phyloP scores from a whole-genome alignment of 2,113 vertebrate genomes.

The Callithrix jacchus region DNA sequence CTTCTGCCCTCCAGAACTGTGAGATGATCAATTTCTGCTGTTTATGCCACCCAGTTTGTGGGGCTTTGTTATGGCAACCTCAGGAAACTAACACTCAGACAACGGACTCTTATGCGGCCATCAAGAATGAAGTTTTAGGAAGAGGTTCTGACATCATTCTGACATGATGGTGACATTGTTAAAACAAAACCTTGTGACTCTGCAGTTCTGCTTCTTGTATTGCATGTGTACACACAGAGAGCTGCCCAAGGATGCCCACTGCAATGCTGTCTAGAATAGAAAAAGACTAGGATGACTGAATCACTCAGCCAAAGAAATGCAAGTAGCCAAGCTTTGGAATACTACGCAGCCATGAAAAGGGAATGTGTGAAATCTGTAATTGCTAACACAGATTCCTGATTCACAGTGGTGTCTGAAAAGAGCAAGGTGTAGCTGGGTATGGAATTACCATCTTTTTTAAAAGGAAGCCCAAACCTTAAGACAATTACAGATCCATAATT shows the following conservation, averaged over 20 bases:
- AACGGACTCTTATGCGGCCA: background rate
- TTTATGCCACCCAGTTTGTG: background rate
- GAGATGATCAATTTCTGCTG: background rate
- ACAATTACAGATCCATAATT: background rate
- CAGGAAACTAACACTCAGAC: background rate
- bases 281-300: background rate
- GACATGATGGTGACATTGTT: background rate
- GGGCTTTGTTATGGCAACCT: background rate
- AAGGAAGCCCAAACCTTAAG: background rate
- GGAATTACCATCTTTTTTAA: background rate
- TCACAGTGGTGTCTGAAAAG: background rate
- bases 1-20: background rate
- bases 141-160: background rate
- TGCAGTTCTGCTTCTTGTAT: background rate
- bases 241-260: too few species aligned
- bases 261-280: background rate
- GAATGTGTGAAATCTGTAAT: background rate
- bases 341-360: background rate
- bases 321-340: background rate
- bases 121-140: background rate
- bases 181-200: background rate
- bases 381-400: background rate
- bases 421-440: background rate
- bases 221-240: background rate
- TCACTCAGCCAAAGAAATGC: background rate